Base-by-base conservation (phyloP, 2,797 vertebrate species). In the Chaenodraco wilsoni region DNA sequence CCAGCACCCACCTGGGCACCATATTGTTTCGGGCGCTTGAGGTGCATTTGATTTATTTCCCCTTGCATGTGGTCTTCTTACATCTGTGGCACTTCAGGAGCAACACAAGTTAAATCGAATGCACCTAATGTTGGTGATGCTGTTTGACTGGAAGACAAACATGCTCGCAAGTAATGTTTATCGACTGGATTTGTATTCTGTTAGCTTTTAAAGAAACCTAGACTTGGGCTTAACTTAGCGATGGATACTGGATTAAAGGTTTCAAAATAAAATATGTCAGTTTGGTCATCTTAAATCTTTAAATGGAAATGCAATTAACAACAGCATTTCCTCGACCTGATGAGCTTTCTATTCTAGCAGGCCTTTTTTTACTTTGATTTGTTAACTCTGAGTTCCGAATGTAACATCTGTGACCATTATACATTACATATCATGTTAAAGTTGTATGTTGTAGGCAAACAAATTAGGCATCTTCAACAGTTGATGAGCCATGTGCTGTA, bases 31-130 rank as follows among this genome's bases (percentile, higher is more conserved):
- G 37, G 77, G 66, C n/a, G 54, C 89, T 84, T 78, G 79, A 88
- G 84, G 86, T 88, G 81, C 61, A 46, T 79, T 84, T 88, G 88
- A 90, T 88, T 88, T 89, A 90, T 91, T 85, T 83, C 55, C 65
- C 73, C 69, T 77, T 65, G 72, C 75, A 88, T 88, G 80, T 76
- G 76, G 78, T 85, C 76, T 70, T 69, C 9, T 64, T 67, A 61
- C 70, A 68, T 73, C 40, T 19, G 63, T 49, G 65, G 78, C 62
- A 69, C 44, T 60, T 82, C 37, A 67, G 58, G 21, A 69, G 60
- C 11, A 16, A 51, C 52, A 61, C 58, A 46, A 57, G 41, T n/a
- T 57, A 49, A 59, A 45, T 15, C 14, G 1, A 7, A 56, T 8
- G 61, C 61, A 12, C 23, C 60, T 37, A 48, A 43, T 2, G 16